Percentiles rank a stretch among this genome's conserved stretches.
Evolutionary conservation across 2,113 vertebrate genomes (phyloP).

Genomic region (Vicugna pacos): DNA sequence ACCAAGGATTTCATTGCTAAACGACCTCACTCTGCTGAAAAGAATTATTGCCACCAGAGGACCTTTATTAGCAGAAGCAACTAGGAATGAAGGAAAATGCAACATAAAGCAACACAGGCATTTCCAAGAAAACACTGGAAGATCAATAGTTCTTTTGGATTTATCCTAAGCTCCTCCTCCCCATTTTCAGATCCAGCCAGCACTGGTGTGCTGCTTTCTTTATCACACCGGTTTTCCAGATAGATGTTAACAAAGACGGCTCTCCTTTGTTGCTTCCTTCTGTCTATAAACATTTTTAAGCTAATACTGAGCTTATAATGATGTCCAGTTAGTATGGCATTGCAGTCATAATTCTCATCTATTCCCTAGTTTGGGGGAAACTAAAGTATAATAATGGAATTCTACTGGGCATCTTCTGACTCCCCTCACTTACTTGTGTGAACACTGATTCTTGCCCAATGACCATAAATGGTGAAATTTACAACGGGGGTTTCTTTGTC

Average conservation of each 20-base stretch:
- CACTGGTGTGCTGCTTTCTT: conserved; percentile 32
- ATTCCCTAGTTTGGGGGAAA: not conserved
- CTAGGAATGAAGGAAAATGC: conserved; percentile 62
- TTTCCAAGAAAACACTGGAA: conserved; percentile 18
- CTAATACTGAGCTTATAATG: not conserved
- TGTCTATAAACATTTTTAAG: not conserved
- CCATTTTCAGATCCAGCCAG: not conserved
- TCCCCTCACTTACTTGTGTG: not conserved
- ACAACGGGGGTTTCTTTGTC: not conserved
- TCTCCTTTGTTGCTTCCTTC: not conserved
- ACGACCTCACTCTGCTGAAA: conserved; percentile 66
- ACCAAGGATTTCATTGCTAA: conserved; percentile 72
- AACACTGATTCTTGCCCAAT: conserved; percentile 2
- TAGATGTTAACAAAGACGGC: not conserved
- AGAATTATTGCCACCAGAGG: conserved; percentile 71
- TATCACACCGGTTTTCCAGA: not conserved
- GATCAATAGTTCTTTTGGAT: conserved; percentile 43
- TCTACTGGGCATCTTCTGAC: not conserved
- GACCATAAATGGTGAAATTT: not conserved
- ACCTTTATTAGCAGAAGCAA: conserved; percentile 72
- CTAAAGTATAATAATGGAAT: not conserved
- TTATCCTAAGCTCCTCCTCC: conserved; percentile 40
- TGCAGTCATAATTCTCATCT: not conserved
- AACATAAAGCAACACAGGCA: conserved; percentile 54
- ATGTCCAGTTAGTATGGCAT: not conserved